Base-by-base conservation (phyloP, 2,888 invertebrate species). In the Chymomyza fuscimana region DNA sequence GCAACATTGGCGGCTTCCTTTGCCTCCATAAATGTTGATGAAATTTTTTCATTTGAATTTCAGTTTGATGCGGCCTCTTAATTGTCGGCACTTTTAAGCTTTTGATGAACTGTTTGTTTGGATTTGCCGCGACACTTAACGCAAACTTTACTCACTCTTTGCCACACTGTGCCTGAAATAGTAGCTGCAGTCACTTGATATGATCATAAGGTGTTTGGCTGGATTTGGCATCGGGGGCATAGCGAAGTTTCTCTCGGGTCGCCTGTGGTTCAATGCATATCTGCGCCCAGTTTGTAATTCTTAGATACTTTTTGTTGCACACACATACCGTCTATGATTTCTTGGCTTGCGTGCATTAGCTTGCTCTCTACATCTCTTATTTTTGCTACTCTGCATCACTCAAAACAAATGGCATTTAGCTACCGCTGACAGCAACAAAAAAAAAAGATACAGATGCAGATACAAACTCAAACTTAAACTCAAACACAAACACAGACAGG, bases 41-140 rank as follows among this genome's bases (percentile, higher is more conserved):
- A 19, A 54, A 54, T 54, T 54, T 54, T 54, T 54, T 54, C 19
- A 16, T 54, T 54, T 54, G 54, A 54, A 82, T 72, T 84, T 72
- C 63, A 73, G 25, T 76, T 63, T 36, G 36, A 10, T 32, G n/a
- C 32, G 22, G 70, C 78, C 79, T 82, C 77, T 86, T 86, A 86
- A 86, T 86, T 86, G 86, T 80, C 88, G 86, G 86, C 70, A 52
- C 66, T 70, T 70, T 58, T 56, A 66, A 80, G 74, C 86, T 87
- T 86, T 88, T 86, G 88, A 86, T 86, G 82, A 85, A 86, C 76
- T 82, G 86, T 88, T 86, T 86, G 88, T 88, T 88, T 87, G 86
- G 82, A 88, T 88, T 86, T 85, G 88, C 86, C 88, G 86, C 86
- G 83, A 86, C 86, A 88, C 72, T 85, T 88, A 85, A 67, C 78